Evolutionary conservation across 2,797 vertebrate genomes (phyloP).

Genomic region (Holocentrus rufus): DNA sequence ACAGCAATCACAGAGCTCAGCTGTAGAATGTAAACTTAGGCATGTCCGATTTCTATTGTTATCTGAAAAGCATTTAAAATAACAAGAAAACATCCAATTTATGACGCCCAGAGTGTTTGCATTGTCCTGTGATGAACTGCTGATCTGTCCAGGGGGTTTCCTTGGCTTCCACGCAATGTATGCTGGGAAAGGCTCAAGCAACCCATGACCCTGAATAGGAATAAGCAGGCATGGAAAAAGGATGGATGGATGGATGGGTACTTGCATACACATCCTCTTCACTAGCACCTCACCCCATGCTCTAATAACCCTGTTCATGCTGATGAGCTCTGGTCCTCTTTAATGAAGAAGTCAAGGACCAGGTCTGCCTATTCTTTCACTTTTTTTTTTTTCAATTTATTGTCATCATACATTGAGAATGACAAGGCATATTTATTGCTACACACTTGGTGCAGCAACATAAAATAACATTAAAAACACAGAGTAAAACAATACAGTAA

Average conservation of each 20-base stretch:
- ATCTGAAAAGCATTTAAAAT: conserved; percentile 72
- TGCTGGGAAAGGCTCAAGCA: too few species aligned
- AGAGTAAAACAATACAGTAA: too few species aligned
- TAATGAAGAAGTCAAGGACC: conserved; percentile 73
- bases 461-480: too few species aligned
- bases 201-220: too few species aligned
- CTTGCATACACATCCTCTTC: too few species aligned
- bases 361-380: conserved; percentile 80
- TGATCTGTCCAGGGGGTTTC: conserved; percentile 59
- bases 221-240: too few species aligned
- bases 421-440: too few species aligned
- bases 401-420: too few species aligned
- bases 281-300: too few species aligned
- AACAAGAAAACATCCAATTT: background rate
- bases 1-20: background rate
- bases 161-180: too few species aligned
- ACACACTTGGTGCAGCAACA: too few species aligned
- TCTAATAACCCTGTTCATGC: conserved; percentile 80
- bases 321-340: conserved; percentile 69
- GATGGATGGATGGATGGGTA: too few species aligned
- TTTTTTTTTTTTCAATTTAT: conserved; percentile 80
- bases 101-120: background rate
- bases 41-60: background rate
- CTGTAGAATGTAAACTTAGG: background rate
- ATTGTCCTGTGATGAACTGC: conserved; percentile 82